Evolutionary conservation across 64 coral and sea anemone species (phyloP).

Genomic region (Stylophora pistillata): DNA sequence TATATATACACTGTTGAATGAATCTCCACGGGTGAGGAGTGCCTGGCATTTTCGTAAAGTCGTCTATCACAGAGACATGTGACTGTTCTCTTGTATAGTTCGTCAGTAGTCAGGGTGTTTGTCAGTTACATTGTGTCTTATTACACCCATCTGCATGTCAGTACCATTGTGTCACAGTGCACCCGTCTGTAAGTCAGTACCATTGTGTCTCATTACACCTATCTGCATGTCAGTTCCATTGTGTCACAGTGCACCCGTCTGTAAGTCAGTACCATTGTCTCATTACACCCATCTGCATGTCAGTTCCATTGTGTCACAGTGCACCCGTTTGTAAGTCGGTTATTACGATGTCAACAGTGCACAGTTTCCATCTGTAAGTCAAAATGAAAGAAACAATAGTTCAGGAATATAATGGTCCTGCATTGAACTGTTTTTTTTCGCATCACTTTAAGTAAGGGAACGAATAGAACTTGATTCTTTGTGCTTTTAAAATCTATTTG

Average conservation of each 20-base stretch:
- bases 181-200: neutral
- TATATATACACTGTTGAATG: neutral
- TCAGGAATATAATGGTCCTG: neutral
- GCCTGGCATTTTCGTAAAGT: neutral
- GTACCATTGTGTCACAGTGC: slow-evolving; percentile 1
- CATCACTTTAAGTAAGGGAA: neutral
- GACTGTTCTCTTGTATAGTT: neutral
- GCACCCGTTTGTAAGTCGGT: neutral
- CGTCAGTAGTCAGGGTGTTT: slow-evolving; percentile 18
- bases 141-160: neutral
- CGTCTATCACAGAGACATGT: neutral
- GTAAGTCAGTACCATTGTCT: neutral
- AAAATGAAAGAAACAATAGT: slow-evolving; percentile 9
- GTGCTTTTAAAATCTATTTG: too few relatives aligned
- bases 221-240: too few relatives aligned
- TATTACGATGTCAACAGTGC: neutral
- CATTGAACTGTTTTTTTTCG: neutral
- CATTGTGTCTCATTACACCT: neutral
- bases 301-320: slow-evolving; percentile 1
- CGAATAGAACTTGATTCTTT: neutral
- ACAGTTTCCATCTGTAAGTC: neutral
- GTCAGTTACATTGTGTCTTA: neutral
- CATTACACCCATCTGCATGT: too few relatives aligned
- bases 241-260: slow-evolving; percentile 3
- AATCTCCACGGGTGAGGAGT: neutral